Evolutionary conservation across 2,888 invertebrate genomes (phyloP).

Genomic region (Clostera curtula): DNA sequence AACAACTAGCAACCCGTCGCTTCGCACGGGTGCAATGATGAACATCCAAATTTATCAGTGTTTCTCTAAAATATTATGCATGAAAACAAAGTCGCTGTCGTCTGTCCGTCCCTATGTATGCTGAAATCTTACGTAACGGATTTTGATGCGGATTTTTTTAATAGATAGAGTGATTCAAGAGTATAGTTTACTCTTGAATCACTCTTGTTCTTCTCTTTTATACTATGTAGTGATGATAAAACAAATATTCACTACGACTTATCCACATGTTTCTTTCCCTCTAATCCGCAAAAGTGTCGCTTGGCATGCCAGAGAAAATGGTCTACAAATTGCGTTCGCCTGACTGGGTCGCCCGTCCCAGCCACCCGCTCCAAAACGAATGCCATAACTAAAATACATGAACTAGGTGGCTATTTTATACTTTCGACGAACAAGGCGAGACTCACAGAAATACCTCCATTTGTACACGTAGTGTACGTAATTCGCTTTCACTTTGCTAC

Average conservation of each 20-base stretch:
- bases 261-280: slow-evolving; percentile 38
- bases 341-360: slow-evolving; percentile 34
- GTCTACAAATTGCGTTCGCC: slow-evolving; percentile 59
- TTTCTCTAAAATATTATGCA: no score
- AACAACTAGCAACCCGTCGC: no score
- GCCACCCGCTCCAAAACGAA: slow-evolving; percentile 24
- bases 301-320: slow-evolving; percentile 54
- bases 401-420: slow-evolving; percentile 8
- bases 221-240: no score
- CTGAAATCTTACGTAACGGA: no score
- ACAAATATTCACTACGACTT: slow-evolving; percentile 6
- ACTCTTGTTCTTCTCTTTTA: no score
- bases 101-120: no score
- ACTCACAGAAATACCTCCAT: slow-evolving; percentile 11
- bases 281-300: slow-evolving; percentile 51
- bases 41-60: no score
- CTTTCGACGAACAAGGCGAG: slow-evolving; percentile 13
- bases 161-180: no score
- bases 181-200: no score
- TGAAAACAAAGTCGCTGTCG: no score
- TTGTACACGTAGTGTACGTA: slow-evolving; percentile 5
- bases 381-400: slow-evolving; percentile 19
- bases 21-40: no score
- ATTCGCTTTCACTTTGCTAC: slow-evolving; percentile 7
- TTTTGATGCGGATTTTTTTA: no score